Base-by-base conservation (phyloP, 2,888 invertebrate genomes). In the Eulithis prunata region DNA sequence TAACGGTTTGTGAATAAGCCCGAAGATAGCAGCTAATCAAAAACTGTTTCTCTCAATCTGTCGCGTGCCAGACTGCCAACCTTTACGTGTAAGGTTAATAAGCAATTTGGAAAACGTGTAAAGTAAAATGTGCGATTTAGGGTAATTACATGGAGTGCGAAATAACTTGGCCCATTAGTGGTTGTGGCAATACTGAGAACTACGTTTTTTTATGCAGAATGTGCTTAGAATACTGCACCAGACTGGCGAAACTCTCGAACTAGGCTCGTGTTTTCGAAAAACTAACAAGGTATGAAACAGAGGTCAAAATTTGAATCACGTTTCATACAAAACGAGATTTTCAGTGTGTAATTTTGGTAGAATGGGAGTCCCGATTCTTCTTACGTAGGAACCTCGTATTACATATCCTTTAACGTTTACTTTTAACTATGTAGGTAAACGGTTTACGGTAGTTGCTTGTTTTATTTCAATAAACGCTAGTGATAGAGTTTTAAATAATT, bases 71-170 rank as follows among this genome's bases (percentile, higher is more conserved):
- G 57, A 57, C 21, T 28, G 47, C 28, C 71, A 71, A 66, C 70
- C 64, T 67, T 69, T 65, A 74, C 58, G 59, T 70, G 75, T 73
- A 79, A 78, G 79, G 80, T 79, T 80, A 80, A 84, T 83, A 78
- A 79, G 76, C 73, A 72, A 71, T 74, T 71, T 70, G 70, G 68
- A 58, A 63, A 70, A 68, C 68, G 57, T 64, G 47, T 55, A 66
- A 75, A 71, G 75, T 78, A n/a, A n/a, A n/a, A 75, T 62, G 67
- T 65, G 69, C 69, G 61, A 67, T 73, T 78, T 71, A 72, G 69
- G 72, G 60, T 67, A 72, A 73, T 71, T 67, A 62, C 61, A 55
- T 5, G n/a, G 52, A 68, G 58, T 59, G 51, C 58, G 64, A 64
- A 61, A 60, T 64, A 64, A 58, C 52, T 47, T 3, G 43, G 54